Evolutionary conservation across 2,797 vertebrate genomes (phyloP).

Genomic region (Chloroceryle amazona): DNA sequence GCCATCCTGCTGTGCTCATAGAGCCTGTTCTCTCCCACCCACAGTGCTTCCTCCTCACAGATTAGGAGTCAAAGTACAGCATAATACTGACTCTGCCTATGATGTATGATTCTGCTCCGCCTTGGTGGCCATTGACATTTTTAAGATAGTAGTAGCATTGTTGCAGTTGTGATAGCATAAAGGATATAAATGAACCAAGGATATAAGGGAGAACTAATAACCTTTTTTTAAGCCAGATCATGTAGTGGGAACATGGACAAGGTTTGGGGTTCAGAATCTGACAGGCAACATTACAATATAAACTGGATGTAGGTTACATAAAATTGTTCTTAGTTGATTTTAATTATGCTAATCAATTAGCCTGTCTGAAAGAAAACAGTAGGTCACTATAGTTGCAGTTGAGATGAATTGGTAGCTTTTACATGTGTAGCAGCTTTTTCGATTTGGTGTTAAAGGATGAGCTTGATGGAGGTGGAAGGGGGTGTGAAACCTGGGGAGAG

Average conservation of each 20-base stretch:
- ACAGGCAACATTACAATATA: background rate
- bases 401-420: background rate
- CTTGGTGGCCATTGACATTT: slow-evolving; percentile 18
- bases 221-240: background rate
- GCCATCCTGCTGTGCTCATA: slow-evolving; percentile 48
- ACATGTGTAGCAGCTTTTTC: background rate
- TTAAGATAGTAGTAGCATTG: background rate
- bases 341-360: background rate
- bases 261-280: background rate
- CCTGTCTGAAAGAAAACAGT: background rate
- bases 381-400: background rate
- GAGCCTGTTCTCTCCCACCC: slow-evolving; percentile 62
- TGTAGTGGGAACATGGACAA: background rate
- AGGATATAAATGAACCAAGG: background rate
- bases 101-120: slow-evolving; percentile 34
- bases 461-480: background rate
- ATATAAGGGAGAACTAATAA: background rate
- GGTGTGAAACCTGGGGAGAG: background rate
- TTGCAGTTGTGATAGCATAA: background rate
- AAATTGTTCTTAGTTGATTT: background rate
- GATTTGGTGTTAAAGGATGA: background rate
- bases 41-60: slow-evolving; percentile 67
- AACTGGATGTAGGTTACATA: background rate
- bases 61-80: slow-evolving; percentile 75
- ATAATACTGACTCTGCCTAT: slow-evolving; percentile 33